Evolutionary conservation across 2,888 invertebrate genomes (phyloP), one percentile per base, ranked within the genome.

Genomic region (Andrena bucephala): DNA sequence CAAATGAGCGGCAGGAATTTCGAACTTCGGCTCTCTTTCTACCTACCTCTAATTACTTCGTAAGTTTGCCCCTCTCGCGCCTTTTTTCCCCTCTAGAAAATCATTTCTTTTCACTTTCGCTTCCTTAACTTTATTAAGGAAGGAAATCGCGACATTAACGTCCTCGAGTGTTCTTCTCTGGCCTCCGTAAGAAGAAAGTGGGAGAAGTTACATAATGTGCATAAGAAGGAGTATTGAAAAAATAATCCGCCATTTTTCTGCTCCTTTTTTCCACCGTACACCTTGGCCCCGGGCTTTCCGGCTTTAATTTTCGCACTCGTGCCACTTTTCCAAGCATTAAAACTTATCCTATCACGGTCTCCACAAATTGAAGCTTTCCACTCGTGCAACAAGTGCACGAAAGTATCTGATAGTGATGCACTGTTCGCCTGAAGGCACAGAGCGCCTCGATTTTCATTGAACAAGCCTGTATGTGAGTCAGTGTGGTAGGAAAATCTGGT

Each of bases 321-420:
- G 54, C 50, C 42, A 50, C 63, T 33, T 76, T 71, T 5, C 20
- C 42, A 6, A 4, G 42, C 24, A 16, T 70, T 71, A 63, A 76
- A 76, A 71, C 60, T 71, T 71, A 71, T 71, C 31, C 54, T 31
- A 42, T 57, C 54, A 54, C 42, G 24, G 27, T 27, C 54, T 16
- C 54, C 31, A 13, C 63, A 42, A 48, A 76, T 65, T 57, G 48
- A 77, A 59, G 57, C 24, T 57, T 77, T 57, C 65, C 57, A 59
- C 29, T 29, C 24, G 50, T 65, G 77, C 77, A 79, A 79, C 77
- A 65, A 79, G 79, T 77, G 69, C 36, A 29, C n/a, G 2, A 52
- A 10, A 36, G n/a, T 8, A 20, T 65, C 36, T 59, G 29, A 65
- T 69, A 69, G 59, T 36, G 33, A 77, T 31, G 24, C 10, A 20